Base-by-base conservation (phyloP, 2,797 vertebrate species). In the Gymnoscopelus microlampas region DNA sequence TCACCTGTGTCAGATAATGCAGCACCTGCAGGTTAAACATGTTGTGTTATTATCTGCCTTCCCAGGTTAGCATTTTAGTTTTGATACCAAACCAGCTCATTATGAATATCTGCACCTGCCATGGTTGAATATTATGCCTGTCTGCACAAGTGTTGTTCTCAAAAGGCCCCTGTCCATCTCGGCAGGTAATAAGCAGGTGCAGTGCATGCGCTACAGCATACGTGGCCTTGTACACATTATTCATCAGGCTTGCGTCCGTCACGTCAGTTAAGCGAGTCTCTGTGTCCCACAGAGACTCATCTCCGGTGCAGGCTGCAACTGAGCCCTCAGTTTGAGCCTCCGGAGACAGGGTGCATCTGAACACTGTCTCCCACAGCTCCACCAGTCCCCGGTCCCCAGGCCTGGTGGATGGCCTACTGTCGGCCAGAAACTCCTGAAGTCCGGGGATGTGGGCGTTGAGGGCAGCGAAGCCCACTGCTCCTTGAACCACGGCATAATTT, bases 151-250 rank as follows among this genome's bases (percentile, higher is more conserved):
- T 83, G 1, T 81, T 89, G 66, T 92, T 92, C 14, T 77, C 65
- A 85, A 94, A 95, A 15, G 90, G 92, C 1, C 90, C 92, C 2
- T 84, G 64, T 70, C 83, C 88, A 12, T 89, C 76, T 79, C 84
- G 79, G 69, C 94, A 95, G 12, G 65, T 77, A 53, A 91, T 76
- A 3, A 95, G 71, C 81, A 85, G 79, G 66, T 94, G 86, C 60
- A 95, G 60, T 5, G 94, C 90, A 65, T 93, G 79, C 60, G 91
- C 94, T 0, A 94, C 76, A 53, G 93, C 93, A 47, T 95, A 95
- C 3, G 90, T 89, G 12, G 93, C 93, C 70, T 94, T 95, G 79
- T 95, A 94, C 55, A 95, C 83, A 74, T 94, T 94, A 82, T 94
- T 94, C 44, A 94, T 53, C 44, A 94, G 76, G 73, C 92, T 94